These are phyloP conservation scores for Buceros bicornis DNA, from an alignment of 2,797 vertebrate genomes.

Conservation along the genomic window DNA sequence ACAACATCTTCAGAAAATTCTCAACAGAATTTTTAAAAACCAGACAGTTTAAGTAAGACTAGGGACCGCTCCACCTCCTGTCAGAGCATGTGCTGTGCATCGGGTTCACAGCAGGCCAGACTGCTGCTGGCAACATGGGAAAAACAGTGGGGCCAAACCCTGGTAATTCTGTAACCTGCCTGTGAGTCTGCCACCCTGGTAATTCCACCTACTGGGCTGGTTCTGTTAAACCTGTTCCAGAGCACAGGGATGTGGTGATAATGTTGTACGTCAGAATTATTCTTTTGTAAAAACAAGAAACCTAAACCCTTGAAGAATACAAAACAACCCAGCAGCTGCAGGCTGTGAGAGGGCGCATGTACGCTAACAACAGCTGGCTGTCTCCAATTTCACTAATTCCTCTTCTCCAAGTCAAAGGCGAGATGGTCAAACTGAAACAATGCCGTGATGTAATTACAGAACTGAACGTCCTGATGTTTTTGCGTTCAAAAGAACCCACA, in stretches of 20 bases:
- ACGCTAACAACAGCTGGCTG: neutral
- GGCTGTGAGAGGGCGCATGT: accelerated
- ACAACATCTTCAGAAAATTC: neutral
- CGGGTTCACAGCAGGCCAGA: accelerated
- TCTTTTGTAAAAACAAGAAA: neutral
- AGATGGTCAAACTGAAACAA: neutral
- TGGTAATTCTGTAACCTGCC: no score
- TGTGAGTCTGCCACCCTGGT: no score
- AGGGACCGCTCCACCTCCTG: neutral
- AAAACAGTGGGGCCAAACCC: no score
- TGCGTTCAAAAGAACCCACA: neutral
- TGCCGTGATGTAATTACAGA: neutral
- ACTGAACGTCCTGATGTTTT: neutral
- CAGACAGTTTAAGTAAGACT: neutral
- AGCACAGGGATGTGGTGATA: neutral
- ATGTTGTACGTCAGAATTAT: neutral
- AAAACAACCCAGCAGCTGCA: neutral
- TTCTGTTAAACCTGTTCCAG: neutral
- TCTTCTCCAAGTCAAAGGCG: neutral
- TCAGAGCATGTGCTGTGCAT: neutral
- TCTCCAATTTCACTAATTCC: neutral
- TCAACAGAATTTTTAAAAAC: neutral
- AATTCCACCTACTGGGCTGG: neutral
- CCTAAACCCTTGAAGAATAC: neutral
- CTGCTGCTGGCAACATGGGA: no score